Base-by-base conservation (phyloP, 1,140 invertebrate genomes). In the Doryteuthis pealeii region DNA sequence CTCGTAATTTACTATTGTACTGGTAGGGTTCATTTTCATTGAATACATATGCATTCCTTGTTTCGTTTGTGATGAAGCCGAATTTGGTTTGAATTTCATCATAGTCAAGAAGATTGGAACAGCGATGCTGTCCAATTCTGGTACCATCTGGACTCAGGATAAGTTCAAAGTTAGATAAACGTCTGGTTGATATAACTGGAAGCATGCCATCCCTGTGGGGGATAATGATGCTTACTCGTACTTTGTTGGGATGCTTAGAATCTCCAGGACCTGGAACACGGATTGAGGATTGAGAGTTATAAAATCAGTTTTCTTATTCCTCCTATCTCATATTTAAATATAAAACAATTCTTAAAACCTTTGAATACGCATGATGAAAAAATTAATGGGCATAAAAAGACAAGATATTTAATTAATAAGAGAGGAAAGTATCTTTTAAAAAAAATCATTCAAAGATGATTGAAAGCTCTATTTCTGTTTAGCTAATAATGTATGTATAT, bases 151-250 rank as follows among this genome's bases (percentile, higher is more conserved):
- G 82, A 70, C 83, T 87, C 3, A 89, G 77, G 2, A 83, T 85
- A 22, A 87, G 78, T 69, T 87, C 86, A 77, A 88, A 88, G 80
- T 88, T 87, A n/a, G 86, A 85, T 35, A 89, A 78, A 22, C 78
- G 72, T 1, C 80, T 71, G 1, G 88, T 89, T 2, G 88, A 88
- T 18, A 89, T 77, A 15, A 85, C 77, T 2, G 88, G 88, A 10
- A 89, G 73, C 83, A 89, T 82, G 8, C 88, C 88, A 79, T 89
- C 88, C 70, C 81, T 79, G 75, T 89, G 88, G 14, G 88, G 88
- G 45, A 89, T 81, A 1, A 77, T 80, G 2, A 89, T 81, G 2
- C 83, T 81, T 28, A 89, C 70, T 28, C 80, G 77, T 8, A 89
- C 80, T 30, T 81, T 81, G 77, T 88, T 87, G 4, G 87, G 82